phyloP scores from a whole-genome alignment of 2,888 invertebrate species.

The Stegophylla sp. region DNA sequence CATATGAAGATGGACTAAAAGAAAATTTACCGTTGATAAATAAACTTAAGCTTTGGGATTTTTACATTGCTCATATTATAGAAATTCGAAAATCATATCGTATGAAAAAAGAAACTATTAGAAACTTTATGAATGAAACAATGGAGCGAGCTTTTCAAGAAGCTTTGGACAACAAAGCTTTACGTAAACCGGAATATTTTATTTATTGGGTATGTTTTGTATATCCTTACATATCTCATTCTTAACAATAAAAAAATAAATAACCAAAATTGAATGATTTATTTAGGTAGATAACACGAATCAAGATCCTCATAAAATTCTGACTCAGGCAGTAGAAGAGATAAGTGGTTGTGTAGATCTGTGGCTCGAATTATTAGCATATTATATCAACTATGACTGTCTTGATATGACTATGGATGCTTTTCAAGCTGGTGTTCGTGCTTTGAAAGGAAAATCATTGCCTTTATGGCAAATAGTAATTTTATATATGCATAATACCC shows the following conservation, averaged over 20 bases:
- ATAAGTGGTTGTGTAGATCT: conserved; percentile 30
- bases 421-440: conserved; percentile 38
- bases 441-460: conserved; percentile 6
- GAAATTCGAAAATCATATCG: conserved; percentile 52
- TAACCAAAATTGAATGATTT: not conserved
- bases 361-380: conserved; percentile 31
- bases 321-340: conserved; percentile 19
- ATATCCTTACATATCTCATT: no score
- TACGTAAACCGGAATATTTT: conserved; percentile 34
- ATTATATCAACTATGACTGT: conserved; percentile 20
- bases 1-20: conserved; percentile 39
- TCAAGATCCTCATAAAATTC: not conserved
- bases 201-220: conserved; percentile 40
- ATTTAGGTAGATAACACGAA: conserved; percentile 35
- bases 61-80: conserved; percentile 41
- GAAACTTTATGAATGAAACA: conserved; percentile 49
- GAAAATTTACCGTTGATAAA: conserved; percentile 37
- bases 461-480: conserved; percentile 48
- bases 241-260: not conserved
- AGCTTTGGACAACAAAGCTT: conserved; percentile 37
- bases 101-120: conserved; percentile 53
- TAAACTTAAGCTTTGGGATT: conserved; percentile 47
- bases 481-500: conserved; percentile 36
- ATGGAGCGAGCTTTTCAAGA: conserved; percentile 56
- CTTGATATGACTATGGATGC: conserved; percentile 33